These are phyloP conservation scores for Herpetotheres cachinnans DNA, from an alignment of 2,113 vertebrate genomes.

Conservation along the genomic window DNA sequence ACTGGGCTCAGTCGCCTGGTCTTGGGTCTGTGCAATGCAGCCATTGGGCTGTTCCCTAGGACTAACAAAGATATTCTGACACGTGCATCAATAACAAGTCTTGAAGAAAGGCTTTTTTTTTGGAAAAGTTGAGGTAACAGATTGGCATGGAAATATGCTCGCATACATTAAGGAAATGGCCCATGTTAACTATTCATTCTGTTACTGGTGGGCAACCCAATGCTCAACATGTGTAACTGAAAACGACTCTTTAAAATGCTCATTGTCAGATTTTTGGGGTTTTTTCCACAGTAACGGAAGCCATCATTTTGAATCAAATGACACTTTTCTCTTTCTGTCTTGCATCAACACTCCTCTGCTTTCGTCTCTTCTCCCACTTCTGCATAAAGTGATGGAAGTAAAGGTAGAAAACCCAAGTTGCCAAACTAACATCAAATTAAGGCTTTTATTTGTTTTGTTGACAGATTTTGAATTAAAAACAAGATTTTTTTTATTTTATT, in stretches of 20 bases:
- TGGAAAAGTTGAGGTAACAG: neutral
- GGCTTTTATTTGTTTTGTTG: neutral
- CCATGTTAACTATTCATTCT: rapidly evolving
- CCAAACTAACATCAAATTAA: neutral
- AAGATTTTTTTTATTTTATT: neutral
- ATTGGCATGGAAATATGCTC: neutral
- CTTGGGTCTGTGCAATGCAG: neutral
- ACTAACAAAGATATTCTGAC: neutral
- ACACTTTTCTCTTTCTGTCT: neutral
- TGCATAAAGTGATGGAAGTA: neutral
- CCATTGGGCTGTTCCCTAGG: neutral
- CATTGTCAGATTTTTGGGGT: rapidly evolving
- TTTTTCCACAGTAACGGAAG: neutral
- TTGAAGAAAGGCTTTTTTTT: neutral
- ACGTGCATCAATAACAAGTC: rapidly evolving
- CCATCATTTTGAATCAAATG: neutral
- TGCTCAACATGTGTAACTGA: rapidly evolving
- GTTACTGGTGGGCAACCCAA: neutral
- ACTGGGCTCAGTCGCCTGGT: neutral
- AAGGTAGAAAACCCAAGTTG: neutral
- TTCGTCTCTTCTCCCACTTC: neutral
- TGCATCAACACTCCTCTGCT: neutral
- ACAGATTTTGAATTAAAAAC: neutral
- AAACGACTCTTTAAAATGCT: neutral
- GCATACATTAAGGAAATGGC: rapidly evolving